phyloP scores from a whole-genome alignment of 1,140 invertebrate species.

The Drosophila setifemur region DNA sequence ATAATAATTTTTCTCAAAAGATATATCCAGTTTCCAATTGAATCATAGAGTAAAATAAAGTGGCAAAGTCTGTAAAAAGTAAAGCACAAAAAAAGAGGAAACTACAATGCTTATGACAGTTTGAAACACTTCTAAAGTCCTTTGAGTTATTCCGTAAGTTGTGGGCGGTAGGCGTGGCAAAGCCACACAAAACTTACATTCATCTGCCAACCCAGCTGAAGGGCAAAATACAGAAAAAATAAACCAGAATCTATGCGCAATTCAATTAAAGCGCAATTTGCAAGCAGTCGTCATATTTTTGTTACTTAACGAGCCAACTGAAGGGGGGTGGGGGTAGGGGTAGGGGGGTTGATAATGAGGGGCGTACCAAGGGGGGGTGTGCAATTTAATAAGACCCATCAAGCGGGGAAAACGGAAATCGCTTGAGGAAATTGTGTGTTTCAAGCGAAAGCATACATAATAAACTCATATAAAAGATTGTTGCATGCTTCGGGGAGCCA shows the following conservation, averaged over 20 bases:
- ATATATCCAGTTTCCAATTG: too few species aligned
- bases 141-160: constrained; percentile 55
- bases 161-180: constrained; percentile 25
- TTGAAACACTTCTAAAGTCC: constrained; percentile 67
- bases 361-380: not conserved
- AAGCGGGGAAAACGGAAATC: constrained; percentile 74
- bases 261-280: constrained; percentile 80
- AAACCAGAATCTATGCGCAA: constrained; percentile 67
- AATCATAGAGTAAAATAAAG: constrained; percentile 44
- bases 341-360: not conserved
- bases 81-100: not conserved
- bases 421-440: constrained; percentile 80
- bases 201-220: not conserved
- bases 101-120: constrained; percentile 68
- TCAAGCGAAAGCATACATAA: constrained; percentile 80
- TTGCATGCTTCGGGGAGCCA: constrained; percentile 49
- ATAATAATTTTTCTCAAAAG: too few species aligned
- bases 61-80: constrained; percentile 43
- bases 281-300: constrained; percentile 70
- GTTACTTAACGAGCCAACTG: constrained; percentile 60
- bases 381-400: constrained; percentile 78
- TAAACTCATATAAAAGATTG: constrained; percentile 81
- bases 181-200: constrained; percentile 25
- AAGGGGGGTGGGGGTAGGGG: not conserved
- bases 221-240: not conserved